Conservation (phyloP, 2,888 invertebrate species). For the Ennomos fuscantarius region DNA sequence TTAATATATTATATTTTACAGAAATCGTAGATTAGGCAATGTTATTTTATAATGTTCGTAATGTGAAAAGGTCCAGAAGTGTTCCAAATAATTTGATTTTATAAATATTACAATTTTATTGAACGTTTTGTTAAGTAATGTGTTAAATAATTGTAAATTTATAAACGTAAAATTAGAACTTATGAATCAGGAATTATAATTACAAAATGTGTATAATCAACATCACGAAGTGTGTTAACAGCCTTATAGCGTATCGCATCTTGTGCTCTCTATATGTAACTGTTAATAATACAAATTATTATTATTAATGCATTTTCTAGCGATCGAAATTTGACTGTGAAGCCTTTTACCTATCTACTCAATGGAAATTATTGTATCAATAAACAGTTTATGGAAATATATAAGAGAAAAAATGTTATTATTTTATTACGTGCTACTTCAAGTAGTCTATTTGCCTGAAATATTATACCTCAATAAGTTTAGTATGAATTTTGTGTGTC, state of each 20-base stretch:
- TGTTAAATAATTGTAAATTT: conserved; percentile 44
- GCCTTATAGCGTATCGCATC: conserved; percentile 48
- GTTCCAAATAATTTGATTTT: conserved; percentile 77
- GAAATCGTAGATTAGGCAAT: conserved; percentile 70
- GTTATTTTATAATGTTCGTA: conserved; percentile 68
- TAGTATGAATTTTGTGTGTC: conserved; percentile 79
- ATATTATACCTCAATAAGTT: conserved; percentile 82
- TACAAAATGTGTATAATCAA: conserved; percentile 48
- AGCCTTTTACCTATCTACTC: conserved; percentile 52
- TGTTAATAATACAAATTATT: conserved; percentile 43
- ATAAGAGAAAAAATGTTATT: conserved; percentile 56
- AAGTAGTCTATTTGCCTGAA: conserved; percentile 76
- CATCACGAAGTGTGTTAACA: conserved; percentile 59
- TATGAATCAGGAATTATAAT: conserved; percentile 41
- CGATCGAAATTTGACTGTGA: conserved; percentile 58
- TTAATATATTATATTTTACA: conserved; percentile 66
- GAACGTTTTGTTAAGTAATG: conserved; percentile 61
- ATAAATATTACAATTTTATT: conserved; percentile 66
- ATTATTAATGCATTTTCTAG: conserved; percentile 63
- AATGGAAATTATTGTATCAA: conserved; percentile 56
- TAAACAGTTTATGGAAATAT: conserved; percentile 55
- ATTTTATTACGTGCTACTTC: conserved; percentile 70
- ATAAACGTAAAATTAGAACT: conserved; percentile 45
- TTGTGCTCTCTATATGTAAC: conserved; percentile 68
- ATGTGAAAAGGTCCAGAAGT: conserved; percentile 74